Base-by-base conservation (phyloP, 2,797 vertebrate species). In the Psittacula derbiana region DNA sequence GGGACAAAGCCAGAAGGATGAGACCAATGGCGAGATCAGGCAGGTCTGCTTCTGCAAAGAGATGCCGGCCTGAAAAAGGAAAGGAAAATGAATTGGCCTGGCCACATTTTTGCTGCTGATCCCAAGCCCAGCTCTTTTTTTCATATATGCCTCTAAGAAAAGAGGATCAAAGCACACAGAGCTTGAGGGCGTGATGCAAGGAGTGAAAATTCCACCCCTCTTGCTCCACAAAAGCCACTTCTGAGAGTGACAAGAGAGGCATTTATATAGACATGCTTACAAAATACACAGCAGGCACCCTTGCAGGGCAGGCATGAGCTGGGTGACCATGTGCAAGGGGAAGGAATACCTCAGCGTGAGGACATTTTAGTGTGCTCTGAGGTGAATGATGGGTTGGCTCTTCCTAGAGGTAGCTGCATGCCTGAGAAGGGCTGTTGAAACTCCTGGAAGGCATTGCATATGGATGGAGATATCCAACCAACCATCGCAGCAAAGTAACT, bases 11-110 rank as follows among this genome's bases (percentile, higher is more conserved):
- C 78, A 99, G 97, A 15, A 99, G 98, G 52, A 99, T 99, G 96
- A 99, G 97, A 14, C 99, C 99, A 8, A 99, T 97, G 0, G 96
- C 98, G 44, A 99, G 91, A 96, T 99, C 99, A 0, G 98, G 97
- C 53, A 99, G 96, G 24, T 93, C 43, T 16, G 95, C 24, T 1
- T 97, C 84, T 60, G 40, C 98, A 41, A 99, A 99, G 76, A 99
- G 50, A 90, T 99, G 99, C 7, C n/a, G 24, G 94, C 99, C 99
- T 99, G 97, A 41, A 62, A 86, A 95, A 92, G 49, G 61, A 57
- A 50, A 23, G 8, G 41, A 50, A 75, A 92, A 76, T 25, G 0
- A 74, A 33, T 95, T 25, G 30, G 16, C 43, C 47, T 30, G 25
- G 23, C 18, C 17, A 73, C 23, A 23, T 40, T 84, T 92, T 91